These are phyloP conservation scores for Mixornis gularis DNA, from an alignment of 2,113 vertebrate genomes.

Conservation along the genomic window DNA sequence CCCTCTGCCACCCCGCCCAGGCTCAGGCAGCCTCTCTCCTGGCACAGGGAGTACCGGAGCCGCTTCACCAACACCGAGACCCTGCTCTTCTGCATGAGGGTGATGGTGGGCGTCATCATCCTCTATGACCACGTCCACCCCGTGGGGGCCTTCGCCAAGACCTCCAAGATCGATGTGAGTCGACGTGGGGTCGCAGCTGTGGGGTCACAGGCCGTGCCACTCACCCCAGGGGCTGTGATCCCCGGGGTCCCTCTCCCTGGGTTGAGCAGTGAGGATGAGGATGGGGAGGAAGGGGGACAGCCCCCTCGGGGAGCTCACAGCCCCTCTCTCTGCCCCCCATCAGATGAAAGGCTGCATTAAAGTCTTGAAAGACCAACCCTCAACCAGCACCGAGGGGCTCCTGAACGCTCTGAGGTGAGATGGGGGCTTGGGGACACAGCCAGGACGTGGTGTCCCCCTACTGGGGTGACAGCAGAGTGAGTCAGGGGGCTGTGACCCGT, in stretches of 20 bases:
- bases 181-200: fast-evolving
- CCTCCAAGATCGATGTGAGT: constrained; percentile 92
- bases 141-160: constrained; percentile 90
- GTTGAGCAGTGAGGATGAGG: background rate
- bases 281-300: background rate
- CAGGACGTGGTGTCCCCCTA: fast-evolving
- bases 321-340: background rate
- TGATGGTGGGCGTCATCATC: constrained; percentile 94
- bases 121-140: constrained; percentile 93
- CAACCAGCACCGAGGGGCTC: constrained; percentile 90
- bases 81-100: constrained; percentile 92
- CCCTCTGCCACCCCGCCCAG: fast-evolving
- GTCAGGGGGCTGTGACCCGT: background rate
- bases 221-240: background rate
- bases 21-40: background rate
- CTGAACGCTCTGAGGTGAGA: constrained; percentile 87
- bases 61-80: constrained; percentile 93
- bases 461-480: background rate
- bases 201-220: fast-evolving
- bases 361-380: constrained; percentile 91
- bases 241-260: fast-evolving
- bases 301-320: fast-evolving
- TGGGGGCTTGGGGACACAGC: fast-evolving
- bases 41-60: constrained; percentile 83
- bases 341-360: constrained; percentile 97